Evolutionary conservation across 2,113 vertebrate genomes (phyloP).

Genomic region (Emydocephalus ijimae): DNA sequence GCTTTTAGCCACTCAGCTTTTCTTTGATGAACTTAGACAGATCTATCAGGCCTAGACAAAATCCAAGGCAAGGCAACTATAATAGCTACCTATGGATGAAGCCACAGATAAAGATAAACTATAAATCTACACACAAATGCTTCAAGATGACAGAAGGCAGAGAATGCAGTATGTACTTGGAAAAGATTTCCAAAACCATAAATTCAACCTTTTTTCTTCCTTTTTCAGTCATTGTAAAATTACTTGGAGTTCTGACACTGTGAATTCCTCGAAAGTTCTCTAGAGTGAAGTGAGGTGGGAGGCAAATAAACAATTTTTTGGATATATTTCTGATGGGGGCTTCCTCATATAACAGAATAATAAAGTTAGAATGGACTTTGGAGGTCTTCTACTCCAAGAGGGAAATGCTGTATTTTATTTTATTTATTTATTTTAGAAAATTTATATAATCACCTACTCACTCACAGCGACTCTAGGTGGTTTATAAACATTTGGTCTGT

Average conservation of each 20-base stretch:
- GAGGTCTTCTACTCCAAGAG: not conserved
- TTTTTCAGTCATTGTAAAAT: slow-evolving; percentile 32
- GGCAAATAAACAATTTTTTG: not conserved
- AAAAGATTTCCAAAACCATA: slow-evolving; percentile 53
- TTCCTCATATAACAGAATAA: not conserved
- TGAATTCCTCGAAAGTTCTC: slow-evolving; percentile 29
- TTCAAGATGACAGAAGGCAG: slow-evolving; percentile 67
- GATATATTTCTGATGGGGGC: slow-evolving; percentile 2
- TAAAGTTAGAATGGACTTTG: not conserved
- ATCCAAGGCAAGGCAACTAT: slow-evolving; percentile 84
- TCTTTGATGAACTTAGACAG: slow-evolving; percentile 90
- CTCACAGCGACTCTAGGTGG: not conserved
- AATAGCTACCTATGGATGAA: slow-evolving; percentile 97
- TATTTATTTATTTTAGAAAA: not conserved
- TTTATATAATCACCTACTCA: not conserved
- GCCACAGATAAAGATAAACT: slow-evolving; percentile 97
- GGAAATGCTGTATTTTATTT: not conserved
- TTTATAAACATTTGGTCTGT: not conserved
- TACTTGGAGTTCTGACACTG: slow-evolving; percentile 54
- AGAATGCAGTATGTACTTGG: slow-evolving; percentile 60
- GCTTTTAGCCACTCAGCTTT: slow-evolving; percentile 85
- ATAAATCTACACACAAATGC: slow-evolving; percentile 88
- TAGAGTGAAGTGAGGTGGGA: not conserved
- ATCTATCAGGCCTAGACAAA: slow-evolving; percentile 94
- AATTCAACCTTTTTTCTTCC: slow-evolving; percentile 45